These are phyloP conservation scores for Acanthochromis polyacanthus DNA, from an alignment of 2,113 vertebrate genomes.

Conservation along the genomic window DNA sequence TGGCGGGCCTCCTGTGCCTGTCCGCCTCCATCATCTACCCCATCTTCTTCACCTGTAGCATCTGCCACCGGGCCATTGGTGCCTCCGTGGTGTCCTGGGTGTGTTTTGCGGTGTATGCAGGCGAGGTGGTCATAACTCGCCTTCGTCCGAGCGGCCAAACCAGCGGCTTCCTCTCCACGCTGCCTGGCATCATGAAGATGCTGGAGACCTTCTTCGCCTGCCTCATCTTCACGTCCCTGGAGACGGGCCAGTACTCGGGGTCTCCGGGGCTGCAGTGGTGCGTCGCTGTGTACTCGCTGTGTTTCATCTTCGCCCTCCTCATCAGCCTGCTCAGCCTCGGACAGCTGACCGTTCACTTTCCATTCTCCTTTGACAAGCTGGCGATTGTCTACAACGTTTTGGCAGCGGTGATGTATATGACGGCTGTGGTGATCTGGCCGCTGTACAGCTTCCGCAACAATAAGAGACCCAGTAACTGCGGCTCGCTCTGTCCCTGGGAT, in stretches of 20 bases:
- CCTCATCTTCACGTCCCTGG: conserved; percentile 88
- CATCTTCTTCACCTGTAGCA: conserved; percentile 60
- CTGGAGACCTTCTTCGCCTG: conserved; percentile 89
- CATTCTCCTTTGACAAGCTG: conserved; percentile 82
- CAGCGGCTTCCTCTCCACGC: conserved; percentile 88
- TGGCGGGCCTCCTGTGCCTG: conserved; percentile 87
- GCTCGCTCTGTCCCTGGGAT: conserved; percentile 66
- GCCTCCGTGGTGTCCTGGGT: conserved; percentile 85
- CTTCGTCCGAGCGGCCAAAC: conserved; percentile 82
- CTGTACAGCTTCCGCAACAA: conserved; percentile 76
- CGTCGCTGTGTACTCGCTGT: conserved; percentile 88
- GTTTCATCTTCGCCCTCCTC: conserved; percentile 88
- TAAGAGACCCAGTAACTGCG: rapidly evolving
- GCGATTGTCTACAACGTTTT: conserved; percentile 84
- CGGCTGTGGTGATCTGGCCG: conserved; percentile 88
- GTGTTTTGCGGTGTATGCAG: conserved; percentile 82
- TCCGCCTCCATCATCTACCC: conserved; percentile 88
- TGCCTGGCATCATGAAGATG: conserved; percentile 91
- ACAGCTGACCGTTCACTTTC: conserved; percentile 74
- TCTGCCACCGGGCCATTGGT: conserved; percentile 66
- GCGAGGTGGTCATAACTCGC: conserved; percentile 83
- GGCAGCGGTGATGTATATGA: conserved; percentile 86
- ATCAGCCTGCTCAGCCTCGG: conserved; percentile 85
- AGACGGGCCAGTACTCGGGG: rapidly evolving
- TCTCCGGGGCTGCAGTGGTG: conserved; percentile 84